Conservation (phyloP, 2,797 vertebrate species). For the Poliocrania exsul region DNA sequence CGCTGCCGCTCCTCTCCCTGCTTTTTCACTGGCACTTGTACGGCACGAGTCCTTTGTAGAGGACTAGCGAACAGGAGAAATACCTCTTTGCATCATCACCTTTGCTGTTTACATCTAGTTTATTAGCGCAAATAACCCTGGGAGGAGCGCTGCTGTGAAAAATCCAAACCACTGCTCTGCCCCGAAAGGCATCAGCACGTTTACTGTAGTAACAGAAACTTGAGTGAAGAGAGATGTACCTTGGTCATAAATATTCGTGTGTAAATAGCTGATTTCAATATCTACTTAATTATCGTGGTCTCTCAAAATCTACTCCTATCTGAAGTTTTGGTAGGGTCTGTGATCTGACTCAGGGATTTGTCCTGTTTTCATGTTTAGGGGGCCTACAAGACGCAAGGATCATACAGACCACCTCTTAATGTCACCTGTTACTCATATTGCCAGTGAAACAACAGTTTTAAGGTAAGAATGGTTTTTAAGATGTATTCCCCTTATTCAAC, state of each 20-base stretch:
- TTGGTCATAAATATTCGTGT: not conserved
- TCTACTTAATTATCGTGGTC: not conserved
- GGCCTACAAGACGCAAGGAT: not conserved
- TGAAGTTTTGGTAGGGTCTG: not conserved
- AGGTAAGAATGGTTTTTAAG: not conserved
- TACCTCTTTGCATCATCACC: fast-evolving
- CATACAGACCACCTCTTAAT: not conserved
- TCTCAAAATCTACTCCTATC: not conserved
- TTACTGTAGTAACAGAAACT: not conserved
- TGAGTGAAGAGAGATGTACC: too few species aligned
- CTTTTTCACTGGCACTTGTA: not conserved
- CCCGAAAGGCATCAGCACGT: fast-evolving
- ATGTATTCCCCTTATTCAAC: not conserved
- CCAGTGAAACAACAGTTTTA: not conserved
- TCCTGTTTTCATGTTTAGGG: not conserved
- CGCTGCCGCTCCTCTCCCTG: not conserved
- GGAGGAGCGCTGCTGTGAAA: not conserved
- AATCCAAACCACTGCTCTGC: not conserved
- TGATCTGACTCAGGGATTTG: not conserved
- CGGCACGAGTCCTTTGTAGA: fast-evolving
- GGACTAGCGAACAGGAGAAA: fast-evolving
- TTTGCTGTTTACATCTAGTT: fast-evolving
- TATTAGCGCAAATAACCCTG: too few species aligned
- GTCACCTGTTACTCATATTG: not conserved
- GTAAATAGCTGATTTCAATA: not conserved